phyloP scores from a whole-genome alignment of 2,888 invertebrate genomes.

The Quadroppia sp. region DNA sequence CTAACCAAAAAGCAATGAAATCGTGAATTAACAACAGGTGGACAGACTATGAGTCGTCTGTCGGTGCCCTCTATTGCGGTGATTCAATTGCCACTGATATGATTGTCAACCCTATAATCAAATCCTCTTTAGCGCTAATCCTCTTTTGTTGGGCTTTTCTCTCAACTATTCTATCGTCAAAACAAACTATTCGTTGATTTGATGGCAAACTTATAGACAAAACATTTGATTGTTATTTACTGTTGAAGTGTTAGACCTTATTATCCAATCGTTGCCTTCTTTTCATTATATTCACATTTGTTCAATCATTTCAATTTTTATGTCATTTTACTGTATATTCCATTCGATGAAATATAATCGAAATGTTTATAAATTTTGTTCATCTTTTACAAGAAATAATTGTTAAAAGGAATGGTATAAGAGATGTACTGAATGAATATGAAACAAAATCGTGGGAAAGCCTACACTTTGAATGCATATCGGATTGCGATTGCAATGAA shows the following conservation, averaged over 20 bases:
- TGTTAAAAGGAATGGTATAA: too few species aligned
- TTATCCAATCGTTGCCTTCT: background rate
- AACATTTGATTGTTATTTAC: slow-evolving; percentile 23
- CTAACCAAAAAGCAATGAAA: slow-evolving; percentile 37
- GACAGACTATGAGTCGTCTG: background rate
- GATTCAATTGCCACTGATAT: slow-evolving; percentile 15
- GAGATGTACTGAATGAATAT: background rate
- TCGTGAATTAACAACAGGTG: slow-evolving; percentile 37
- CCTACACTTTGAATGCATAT: background rate
- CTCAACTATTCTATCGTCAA: slow-evolving; percentile 2
- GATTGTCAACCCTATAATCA: slow-evolving; percentile 21
- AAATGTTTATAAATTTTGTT: background rate
- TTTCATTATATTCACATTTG: background rate
- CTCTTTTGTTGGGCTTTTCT: background rate
- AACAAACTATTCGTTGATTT: slow-evolving; percentile 29
- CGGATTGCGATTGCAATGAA: slow-evolving; percentile 6
- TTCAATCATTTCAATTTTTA: background rate
- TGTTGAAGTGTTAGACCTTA: slow-evolving; percentile 1
- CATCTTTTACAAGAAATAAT: background rate
- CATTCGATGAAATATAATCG: background rate
- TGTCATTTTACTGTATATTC: background rate
- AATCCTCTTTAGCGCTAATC: slow-evolving; percentile 34
- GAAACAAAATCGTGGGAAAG: slow-evolving; percentile 1
- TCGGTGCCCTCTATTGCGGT: slow-evolving; percentile 25
- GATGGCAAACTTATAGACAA: slow-evolving; percentile 6